Evolutionary conservation across 2,797 vertebrate genomes (phyloP).

Genomic region (Pitangus sulphuratus): DNA sequence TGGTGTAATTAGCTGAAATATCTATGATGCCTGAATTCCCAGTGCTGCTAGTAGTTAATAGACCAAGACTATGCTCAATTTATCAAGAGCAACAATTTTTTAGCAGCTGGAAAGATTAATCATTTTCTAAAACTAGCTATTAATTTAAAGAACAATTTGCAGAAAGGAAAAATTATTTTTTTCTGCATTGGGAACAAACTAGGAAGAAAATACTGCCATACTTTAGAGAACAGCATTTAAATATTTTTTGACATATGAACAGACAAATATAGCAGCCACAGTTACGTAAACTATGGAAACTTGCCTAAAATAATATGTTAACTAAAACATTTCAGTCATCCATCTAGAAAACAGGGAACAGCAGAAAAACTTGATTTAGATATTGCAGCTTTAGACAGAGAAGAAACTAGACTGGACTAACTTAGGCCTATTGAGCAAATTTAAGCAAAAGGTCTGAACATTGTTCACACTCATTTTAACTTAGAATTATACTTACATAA

Average conservation of each 20-base stretch:
- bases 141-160: neutral
- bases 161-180: neutral
- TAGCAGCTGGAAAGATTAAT: neutral
- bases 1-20: neutral
- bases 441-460: neutral
- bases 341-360: neutral
- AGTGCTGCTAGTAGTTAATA: neutral
- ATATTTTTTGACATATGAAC: neutral
- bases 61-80: neutral
- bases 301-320: neutral
- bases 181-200: neutral
- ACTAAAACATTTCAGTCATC: neutral
- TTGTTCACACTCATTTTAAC: neutral
- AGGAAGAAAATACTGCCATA: neutral
- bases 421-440: neutral
- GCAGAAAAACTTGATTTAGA: neutral
- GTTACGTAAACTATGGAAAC: neutral
- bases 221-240: neutral
- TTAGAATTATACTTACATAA: neutral
- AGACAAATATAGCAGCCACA: neutral
- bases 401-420: neutral
- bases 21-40: neutral
- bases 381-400: neutral
- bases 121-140: neutral
- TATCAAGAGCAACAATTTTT: neutral